phyloP scores from a whole-genome alignment of 1,140 invertebrate species.

The Carposina sasakii region DNA sequence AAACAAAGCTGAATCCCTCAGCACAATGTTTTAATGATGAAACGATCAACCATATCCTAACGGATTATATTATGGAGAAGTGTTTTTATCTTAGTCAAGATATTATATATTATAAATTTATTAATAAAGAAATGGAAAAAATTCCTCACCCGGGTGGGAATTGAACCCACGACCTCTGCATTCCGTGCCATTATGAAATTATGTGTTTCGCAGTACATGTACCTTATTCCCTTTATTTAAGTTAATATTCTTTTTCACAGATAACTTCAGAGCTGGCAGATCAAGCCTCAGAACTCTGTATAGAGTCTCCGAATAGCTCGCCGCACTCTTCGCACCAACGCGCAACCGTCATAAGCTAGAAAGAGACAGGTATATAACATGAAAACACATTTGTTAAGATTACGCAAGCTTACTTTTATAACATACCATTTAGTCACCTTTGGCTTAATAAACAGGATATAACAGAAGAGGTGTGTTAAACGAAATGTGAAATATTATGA shows the following conservation, averaged over 20 bases:
- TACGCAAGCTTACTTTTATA: too few relatives aligned
- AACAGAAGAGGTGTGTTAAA: too few relatives aligned
- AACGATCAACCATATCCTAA: too few relatives aligned
- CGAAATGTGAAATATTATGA: too few relatives aligned
- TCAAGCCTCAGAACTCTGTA: constrained; percentile 41
- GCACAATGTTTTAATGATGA: too few relatives aligned
- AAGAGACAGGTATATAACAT: too few relatives aligned
- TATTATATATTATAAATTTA: background rate
- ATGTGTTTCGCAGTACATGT: background rate
- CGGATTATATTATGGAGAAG: background rate
- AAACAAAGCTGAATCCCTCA: too few relatives aligned
- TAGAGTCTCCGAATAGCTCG: constrained; percentile 31
- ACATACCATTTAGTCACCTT: too few relatives aligned
- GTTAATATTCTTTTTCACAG: constrained; percentile 22
- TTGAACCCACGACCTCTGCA: constrained; percentile 27
- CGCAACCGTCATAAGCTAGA: constrained; percentile 1
- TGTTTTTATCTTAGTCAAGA: background rate
- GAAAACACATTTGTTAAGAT: too few relatives aligned
- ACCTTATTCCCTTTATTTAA: background rate
- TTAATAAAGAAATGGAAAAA: background rate
- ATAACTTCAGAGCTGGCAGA: constrained; percentile 43
- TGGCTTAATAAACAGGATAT: too few relatives aligned
- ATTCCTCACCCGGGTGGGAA: too few relatives aligned
- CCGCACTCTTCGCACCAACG: constrained; percentile 30
- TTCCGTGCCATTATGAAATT: background rate